A percentile compares a stretch with the other conserved stretches of the same genome.
phyloP scores from a whole-genome alignment of 2,888 invertebrate species.

The Creontiades dilutus region DNA sequence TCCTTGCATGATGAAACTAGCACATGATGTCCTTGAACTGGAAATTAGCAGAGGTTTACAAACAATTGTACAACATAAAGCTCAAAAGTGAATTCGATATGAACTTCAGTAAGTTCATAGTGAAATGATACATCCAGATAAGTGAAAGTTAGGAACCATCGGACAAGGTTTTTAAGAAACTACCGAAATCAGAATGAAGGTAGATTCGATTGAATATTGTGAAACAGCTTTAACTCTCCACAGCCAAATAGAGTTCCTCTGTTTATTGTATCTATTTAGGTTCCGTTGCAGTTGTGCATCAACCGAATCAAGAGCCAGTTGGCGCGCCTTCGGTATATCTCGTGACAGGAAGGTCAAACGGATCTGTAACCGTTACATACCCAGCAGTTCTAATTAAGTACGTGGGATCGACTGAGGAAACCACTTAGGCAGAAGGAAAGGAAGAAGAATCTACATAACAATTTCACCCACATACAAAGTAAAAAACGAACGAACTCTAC shows the following conservation, averaged over 20 bases:
- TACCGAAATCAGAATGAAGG: no score
- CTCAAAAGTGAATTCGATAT: no score
- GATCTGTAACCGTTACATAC: conserved; percentile 17
- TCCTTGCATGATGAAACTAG: no score
- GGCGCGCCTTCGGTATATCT: background rate
- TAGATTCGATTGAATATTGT: no score
- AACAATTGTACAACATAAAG: no score
- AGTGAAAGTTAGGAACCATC: no score
- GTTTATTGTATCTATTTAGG: background rate
- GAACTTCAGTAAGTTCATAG: no score
- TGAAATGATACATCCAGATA: no score
- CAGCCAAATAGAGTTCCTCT: background rate
- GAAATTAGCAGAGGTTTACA: no score
- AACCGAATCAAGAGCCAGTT: background rate
- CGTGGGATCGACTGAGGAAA: conserved; percentile 19
- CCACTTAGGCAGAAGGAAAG: background rate
- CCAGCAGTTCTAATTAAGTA: background rate
- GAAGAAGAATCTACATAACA: background rate
- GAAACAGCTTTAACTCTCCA: no score
- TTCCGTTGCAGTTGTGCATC: background rate
- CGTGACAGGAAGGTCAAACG: background rate
- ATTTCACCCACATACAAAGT: background rate
- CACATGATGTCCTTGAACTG: no score
- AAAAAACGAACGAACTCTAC: background rate
- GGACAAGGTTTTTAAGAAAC: no score